Conservation (phyloP, 2,113 vertebrate species). For the Mormyrus lacerda region DNA sequence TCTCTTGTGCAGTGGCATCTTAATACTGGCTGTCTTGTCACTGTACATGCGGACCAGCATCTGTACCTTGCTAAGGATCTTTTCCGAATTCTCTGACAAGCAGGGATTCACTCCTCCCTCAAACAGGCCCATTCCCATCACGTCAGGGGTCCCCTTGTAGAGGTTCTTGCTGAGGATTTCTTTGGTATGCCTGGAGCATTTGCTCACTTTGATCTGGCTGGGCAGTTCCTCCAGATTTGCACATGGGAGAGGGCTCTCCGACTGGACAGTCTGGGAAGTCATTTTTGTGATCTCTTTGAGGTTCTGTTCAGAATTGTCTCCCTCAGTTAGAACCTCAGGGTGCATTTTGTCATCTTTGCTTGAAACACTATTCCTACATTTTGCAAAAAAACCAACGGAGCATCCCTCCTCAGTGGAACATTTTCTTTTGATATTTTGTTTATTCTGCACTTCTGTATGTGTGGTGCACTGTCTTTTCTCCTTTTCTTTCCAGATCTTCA, state of each 20-base stretch:
- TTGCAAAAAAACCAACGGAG: neutral
- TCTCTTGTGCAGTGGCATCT: conserved; percentile 55
- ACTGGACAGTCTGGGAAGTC: neutral
- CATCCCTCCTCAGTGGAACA: neutral
- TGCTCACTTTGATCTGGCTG: conserved; percentile 46
- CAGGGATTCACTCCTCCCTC: conserved; percentile 48
- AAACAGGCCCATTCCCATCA: conserved; percentile 51
- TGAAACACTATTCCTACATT: conserved; percentile 29
- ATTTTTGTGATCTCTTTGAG: neutral
- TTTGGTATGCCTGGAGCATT: conserved; percentile 46
- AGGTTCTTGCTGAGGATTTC: conserved; percentile 32
- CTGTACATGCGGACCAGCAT: conserved; percentile 78
- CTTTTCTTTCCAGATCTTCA: conserved; percentile 59
- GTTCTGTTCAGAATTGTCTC: neutral
- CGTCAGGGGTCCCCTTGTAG: conserved; percentile 41
- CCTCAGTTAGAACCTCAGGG: neutral
- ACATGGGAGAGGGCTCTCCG: neutral
- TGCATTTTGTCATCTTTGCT: conserved; percentile 48
- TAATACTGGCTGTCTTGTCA: conserved; percentile 66
- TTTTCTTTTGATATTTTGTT: neutral
- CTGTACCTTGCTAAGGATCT: conserved; percentile 77
- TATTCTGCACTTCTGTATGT: neutral
- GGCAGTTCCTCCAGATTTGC: conserved; percentile 32
- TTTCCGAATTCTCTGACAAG: conserved; percentile 63
- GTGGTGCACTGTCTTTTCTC: conserved; percentile 36